Percentiles rank a stretch among this genome's conserved stretches.
These are phyloP conservation scores for Terebella lapidaria DNA, from an alignment of 2,888 invertebrate genomes.

Conservation along the genomic window DNA sequence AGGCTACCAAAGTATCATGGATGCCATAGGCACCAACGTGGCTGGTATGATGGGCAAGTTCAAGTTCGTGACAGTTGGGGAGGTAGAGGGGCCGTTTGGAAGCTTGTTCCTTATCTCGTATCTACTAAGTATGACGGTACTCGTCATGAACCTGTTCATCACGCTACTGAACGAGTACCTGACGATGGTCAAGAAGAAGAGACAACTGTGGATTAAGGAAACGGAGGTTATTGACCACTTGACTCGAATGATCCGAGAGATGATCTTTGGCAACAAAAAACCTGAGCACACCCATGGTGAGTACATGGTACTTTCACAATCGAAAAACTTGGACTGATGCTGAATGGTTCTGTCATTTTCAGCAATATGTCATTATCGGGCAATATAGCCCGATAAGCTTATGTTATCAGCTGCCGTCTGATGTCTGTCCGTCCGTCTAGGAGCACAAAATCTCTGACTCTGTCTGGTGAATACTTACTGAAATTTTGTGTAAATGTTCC, in stretches of 20 bases:
- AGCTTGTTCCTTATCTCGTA: conserved; percentile 7
- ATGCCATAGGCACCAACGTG: neutral
- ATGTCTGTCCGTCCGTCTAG: too few relatives aligned
- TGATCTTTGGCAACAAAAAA: too few relatives aligned
- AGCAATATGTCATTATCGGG: too few relatives aligned
- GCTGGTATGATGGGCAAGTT: conserved; percentile 8
- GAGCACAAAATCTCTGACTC: too few relatives aligned
- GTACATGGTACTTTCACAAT: too few relatives aligned
- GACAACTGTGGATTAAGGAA: neutral
- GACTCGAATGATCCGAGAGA: neutral
- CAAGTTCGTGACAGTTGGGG: conserved; percentile 4
- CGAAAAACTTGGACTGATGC: too few relatives aligned
- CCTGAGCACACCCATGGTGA: too few relatives aligned
- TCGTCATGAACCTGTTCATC: conserved; percentile 12
- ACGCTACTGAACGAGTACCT: conserved; percentile 10
- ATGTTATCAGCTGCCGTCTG: too few relatives aligned
- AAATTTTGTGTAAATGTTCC: too few relatives aligned
- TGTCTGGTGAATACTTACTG: too few relatives aligned
- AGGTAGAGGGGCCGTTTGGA: neutral
- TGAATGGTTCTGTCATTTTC: too few relatives aligned
- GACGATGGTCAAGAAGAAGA: conserved; percentile 1
- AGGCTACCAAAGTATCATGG: neutral
- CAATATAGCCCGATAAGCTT: too few relatives aligned
- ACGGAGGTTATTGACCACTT: conserved; percentile 10
- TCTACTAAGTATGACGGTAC: conserved; percentile 8